Conservation (phyloP, 1,140 invertebrate genomes). For the Penaeus chinensis region DNA sequence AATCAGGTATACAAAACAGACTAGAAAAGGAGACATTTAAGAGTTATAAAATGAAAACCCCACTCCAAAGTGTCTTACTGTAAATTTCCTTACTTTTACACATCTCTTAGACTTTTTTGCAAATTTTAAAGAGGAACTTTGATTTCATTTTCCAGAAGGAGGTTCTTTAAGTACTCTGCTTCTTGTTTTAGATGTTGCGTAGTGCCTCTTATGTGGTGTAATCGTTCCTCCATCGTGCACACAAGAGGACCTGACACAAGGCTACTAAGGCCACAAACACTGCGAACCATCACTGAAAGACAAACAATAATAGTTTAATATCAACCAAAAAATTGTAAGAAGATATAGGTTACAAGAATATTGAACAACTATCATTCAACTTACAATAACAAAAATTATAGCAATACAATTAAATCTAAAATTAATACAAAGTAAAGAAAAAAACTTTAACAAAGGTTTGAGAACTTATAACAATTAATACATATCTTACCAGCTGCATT, state of each 20-base stretch:
- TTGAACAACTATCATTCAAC: no score
- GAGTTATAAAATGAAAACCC: no score
- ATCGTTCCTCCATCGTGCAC: slow-evolving; percentile 35
- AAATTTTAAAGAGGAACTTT: slow-evolving; percentile 4
- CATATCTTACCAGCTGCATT: slow-evolving; percentile 45
- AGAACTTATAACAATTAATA: background rate
- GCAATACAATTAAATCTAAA: background rate
- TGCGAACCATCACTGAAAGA: slow-evolving; percentile 48
- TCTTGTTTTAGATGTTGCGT: slow-evolving; percentile 45
- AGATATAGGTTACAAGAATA: no score
- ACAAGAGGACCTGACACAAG: slow-evolving; percentile 44
- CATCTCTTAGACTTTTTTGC: no score
- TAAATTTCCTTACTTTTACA: no score
- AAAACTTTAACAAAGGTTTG: background rate
- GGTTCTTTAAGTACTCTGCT: slow-evolving; percentile 27
- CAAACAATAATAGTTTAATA: background rate
- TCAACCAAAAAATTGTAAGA: no score
- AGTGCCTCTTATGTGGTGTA: slow-evolving; percentile 22
- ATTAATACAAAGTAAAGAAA: background rate
- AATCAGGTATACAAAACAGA: no score
- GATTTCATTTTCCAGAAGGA: slow-evolving; percentile 30
- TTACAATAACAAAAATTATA: no score
- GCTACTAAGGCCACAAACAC: slow-evolving; percentile 53
- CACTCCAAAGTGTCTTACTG: no score
- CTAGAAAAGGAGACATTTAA: no score